Evolutionary conservation across 1,140 invertebrate genomes (phyloP), one percentile per base, ranked within the genome.

Genomic region (Drosophila saltans): DNA sequence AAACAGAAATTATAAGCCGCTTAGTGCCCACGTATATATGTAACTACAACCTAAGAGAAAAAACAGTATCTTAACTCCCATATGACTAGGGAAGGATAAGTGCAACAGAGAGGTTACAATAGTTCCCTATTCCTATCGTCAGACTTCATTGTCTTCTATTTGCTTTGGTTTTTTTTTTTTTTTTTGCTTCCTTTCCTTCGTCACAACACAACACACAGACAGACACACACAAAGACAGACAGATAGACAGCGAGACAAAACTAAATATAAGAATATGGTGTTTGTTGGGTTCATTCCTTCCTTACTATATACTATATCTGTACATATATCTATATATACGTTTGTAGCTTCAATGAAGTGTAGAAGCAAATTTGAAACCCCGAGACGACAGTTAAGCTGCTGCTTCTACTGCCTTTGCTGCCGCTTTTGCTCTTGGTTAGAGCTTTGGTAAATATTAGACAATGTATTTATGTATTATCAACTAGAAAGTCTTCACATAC

Each of bases 311-410:
- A 36, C 10, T 9, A 52, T 52, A 16, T n/a, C 77, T 76, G 78
- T 81, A 81, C 78, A 81, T 68, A 85, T 78, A 86, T 75, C 78
- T 81, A 85, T 86, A 85, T 78, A 86, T 85, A 80, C 68, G 65
- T 78, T 68, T 86, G 81, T 78, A 72, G 83, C 80, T 86, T 66
- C 83, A 85, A 84, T 85, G 82, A 86, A 81, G 82, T 85, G 81
- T 68, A 80, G 70, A 78, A 48, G 26, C 69, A 83, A 74, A 83
- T 83, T 83, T 77, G 73, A 80, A 80, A 73, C 72, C 81, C 77
- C 69, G 45, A 80, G 73, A 84, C 77, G 66, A 80, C 81, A 76
- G 77, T 84, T 83, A 84, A 84, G 77, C 81, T 79, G 33, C 69
- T 16, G 41, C 4, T 43, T 11, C 60, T 33, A 45, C 33, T 45